phyloP scores from a whole-genome alignment of 2,113 vertebrate species.

The Terrapene triunguis region DNA sequence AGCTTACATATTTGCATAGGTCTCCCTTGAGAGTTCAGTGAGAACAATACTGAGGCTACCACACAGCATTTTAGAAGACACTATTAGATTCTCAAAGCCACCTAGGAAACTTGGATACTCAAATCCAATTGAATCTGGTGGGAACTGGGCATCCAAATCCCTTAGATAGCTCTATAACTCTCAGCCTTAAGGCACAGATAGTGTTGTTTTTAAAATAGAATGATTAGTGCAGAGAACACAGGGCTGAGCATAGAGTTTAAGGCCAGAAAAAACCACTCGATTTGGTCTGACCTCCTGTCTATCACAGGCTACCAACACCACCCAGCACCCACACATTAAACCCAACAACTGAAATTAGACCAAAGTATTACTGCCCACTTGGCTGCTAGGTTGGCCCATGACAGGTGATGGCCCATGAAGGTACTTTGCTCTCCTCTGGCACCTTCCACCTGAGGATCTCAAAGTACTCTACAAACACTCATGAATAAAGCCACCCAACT shows the following conservation, averaged over 20 bases:
- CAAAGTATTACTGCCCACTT: too few species aligned
- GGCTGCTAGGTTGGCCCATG: neutral
- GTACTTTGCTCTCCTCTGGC: neutral
- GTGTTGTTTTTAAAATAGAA: neutral
- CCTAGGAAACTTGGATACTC: neutral
- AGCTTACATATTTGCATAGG: neutral
- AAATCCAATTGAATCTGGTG: neutral
- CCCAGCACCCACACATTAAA: neutral
- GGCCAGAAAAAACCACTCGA: neutral
- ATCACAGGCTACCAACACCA: neutral
- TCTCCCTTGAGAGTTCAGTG: neutral
- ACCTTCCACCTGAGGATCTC: neutral
- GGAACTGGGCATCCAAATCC: neutral
- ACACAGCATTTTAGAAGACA: neutral
- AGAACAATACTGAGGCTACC: neutral
- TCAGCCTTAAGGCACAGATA: neutral
- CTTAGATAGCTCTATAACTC: neutral
- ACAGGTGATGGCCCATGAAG: neutral
- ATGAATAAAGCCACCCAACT: neutral
- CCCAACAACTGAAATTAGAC: neutral
- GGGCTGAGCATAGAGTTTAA: neutral
- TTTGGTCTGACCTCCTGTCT: neutral
- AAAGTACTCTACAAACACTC: neutral
- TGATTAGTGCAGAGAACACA: neutral
- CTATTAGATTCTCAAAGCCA: neutral